Percentiles rank a stretch among this genome's conserved stretches.
Evolutionary conservation across 2,113 vertebrate genomes (phyloP).

Genomic region (Clinocottus analis): DNA sequence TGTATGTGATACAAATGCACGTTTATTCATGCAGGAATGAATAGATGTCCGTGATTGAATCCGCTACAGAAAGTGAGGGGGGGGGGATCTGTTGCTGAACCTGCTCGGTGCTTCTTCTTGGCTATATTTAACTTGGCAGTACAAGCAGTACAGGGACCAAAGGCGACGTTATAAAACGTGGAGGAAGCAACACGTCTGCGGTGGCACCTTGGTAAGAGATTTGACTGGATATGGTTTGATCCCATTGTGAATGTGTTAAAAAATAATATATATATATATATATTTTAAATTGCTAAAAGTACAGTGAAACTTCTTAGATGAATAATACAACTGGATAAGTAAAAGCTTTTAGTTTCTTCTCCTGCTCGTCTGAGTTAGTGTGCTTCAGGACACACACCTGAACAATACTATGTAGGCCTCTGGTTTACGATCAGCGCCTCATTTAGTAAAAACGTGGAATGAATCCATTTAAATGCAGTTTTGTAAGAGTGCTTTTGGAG

Average conservation of each 20-base stretch:
- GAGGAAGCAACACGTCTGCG: conserved; percentile 22
- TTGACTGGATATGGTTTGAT: background rate
- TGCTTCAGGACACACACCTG: background rate
- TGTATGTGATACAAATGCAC: background rate
- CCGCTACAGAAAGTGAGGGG: background rate
- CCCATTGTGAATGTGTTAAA: background rate
- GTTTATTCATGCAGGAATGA: background rate
- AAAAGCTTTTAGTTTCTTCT: conserved; percentile 5
- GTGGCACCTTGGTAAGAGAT: conserved; percentile 51
- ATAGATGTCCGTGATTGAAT: background rate
- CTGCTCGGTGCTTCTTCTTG: conserved; percentile 49
- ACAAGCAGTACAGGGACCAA: conserved; percentile 33
- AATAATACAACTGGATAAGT: background rate
- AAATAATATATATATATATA: background rate
- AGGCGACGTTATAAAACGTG: conserved; percentile 37
- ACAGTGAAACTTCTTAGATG: background rate
- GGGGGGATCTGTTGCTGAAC: conserved; percentile 30
- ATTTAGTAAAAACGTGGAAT: background rate
- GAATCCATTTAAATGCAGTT: background rate
- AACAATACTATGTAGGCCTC: background rate
- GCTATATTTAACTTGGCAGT: conserved; percentile 74
- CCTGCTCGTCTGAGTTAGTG: background rate
- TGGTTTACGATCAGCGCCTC: background rate
- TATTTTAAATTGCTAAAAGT: background rate
- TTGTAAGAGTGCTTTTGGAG: background rate